phyloP scores from a whole-genome alignment of 2,113 vertebrate genomes.

The Onychostoma macrolepis region DNA sequence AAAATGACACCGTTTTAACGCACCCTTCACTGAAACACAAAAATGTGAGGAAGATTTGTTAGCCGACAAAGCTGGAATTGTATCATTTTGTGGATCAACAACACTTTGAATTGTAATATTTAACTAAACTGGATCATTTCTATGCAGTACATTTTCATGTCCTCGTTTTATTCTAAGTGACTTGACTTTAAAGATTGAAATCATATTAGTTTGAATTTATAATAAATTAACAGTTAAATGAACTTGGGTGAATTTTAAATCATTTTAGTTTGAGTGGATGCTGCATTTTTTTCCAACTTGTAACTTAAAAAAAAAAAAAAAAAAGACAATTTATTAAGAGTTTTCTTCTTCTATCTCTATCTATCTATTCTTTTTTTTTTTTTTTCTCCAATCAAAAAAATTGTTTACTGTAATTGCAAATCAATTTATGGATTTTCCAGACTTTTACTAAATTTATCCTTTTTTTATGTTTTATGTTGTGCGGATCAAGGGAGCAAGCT shows the following conservation, averaged over 20 bases:
- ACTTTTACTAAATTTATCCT: background rate
- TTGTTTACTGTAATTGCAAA: background rate
- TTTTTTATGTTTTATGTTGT: no score
- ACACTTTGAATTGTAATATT: constrained; percentile 8
- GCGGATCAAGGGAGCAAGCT: no score
- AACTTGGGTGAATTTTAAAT: no score
- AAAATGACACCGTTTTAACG: constrained; percentile 19
- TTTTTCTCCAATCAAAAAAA: background rate
- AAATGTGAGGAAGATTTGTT: background rate
- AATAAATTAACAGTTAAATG: background rate
- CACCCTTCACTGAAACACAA: background rate
- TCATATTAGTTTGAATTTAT: background rate
- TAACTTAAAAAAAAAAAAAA: background rate
- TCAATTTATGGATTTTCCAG: background rate
- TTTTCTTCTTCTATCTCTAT: no score
- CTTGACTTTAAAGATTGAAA: background rate
- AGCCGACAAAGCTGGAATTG: background rate
- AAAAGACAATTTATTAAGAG: background rate
- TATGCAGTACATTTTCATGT: background rate
- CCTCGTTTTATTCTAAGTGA: background rate
- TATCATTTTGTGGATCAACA: background rate
- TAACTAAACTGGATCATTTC: constrained; percentile 9
- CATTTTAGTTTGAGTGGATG: background rate
- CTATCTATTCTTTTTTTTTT: no score
- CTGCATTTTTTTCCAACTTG: background rate